Percentiles rank a stretch among this genome's conserved stretches.
Evolutionary conservation across 2,888 invertebrate genomes (phyloP).

Genomic region (Allygus modestus): DNA sequence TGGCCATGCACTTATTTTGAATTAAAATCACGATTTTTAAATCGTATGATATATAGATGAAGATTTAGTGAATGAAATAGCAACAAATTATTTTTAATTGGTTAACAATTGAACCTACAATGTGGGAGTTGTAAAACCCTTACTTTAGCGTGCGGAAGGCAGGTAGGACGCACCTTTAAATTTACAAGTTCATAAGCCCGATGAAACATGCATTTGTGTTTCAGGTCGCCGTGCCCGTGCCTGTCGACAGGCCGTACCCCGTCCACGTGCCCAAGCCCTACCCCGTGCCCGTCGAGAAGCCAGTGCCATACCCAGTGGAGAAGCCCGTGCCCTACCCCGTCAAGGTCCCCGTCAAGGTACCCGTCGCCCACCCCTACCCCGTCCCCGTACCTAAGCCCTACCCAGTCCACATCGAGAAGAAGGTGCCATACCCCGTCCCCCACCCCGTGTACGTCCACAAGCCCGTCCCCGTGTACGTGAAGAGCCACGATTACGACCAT

Average conservation of each 20-base stretch:
- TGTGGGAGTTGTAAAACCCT: no score
- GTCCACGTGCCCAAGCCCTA: slow-evolving; percentile 71
- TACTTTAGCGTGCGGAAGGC: no score
- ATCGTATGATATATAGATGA: no score
- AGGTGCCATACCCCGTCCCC: slow-evolving; percentile 77
- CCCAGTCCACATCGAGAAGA: slow-evolving; percentile 75
- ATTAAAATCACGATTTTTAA: no score
- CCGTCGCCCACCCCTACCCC: slow-evolving; percentile 70
- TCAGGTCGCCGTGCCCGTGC: slow-evolving; percentile 70
- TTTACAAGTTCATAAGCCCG: no score
- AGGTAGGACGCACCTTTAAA: no score
- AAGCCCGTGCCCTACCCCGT: slow-evolving; percentile 74
- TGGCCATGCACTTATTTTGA: no score
- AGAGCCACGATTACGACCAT: slow-evolving; percentile 72
- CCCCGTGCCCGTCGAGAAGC: slow-evolving; percentile 71
- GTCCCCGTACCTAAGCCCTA: slow-evolving; percentile 74
- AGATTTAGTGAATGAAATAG: no score
- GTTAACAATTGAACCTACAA: no score
- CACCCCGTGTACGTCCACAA: slow-evolving; percentile 79
- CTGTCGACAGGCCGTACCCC: slow-evolving; percentile 71
- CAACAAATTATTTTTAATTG: no score
- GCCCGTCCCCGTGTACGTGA: slow-evolving; percentile 74
- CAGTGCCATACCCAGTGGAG: slow-evolving; percentile 71
- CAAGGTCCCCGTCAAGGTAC: slow-evolving; percentile 70
- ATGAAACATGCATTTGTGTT: no score